A percentile compares a stretch with the other conserved stretches of the same genome.
These are phyloP conservation scores for Macropis europaea DNA, from an alignment of 2,888 invertebrate genomes.

Conservation along the genomic window DNA sequence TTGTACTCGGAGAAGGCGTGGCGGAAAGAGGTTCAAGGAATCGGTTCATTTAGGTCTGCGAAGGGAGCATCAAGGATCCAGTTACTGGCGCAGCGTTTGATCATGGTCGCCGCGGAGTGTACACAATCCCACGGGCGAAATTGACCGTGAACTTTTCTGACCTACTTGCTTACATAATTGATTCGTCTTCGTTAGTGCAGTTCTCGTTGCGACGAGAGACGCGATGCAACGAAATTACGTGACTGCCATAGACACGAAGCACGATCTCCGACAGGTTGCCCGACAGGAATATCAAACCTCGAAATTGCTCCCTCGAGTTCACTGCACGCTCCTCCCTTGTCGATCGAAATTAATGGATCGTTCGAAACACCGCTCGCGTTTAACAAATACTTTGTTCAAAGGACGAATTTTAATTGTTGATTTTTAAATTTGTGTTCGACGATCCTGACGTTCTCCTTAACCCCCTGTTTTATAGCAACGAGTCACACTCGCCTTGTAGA, in stretches of 20 bases:
- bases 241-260: conserved; percentile 15
- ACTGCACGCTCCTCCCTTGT: neutral
- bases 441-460: too few relatives aligned
- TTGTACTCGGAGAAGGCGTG: neutral
- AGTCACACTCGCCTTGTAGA: too few relatives aligned
- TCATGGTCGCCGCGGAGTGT: conserved; percentile 25
- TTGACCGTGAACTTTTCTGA: conserved; percentile 67
- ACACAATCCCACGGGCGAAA: conserved; percentile 51
- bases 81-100: conserved; percentile 23
- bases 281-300: conserved; percentile 1
- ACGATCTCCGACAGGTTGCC: neutral
- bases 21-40: conserved; percentile 26
- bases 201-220: conserved; percentile 26
- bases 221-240: conserved; percentile 47
- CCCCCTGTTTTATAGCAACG: too few relatives aligned
- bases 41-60: conserved; percentile 22
- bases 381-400: neutral
- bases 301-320: neutral
- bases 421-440: neutral
- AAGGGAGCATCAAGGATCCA: conserved; percentile 23
- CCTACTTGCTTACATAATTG: conserved; percentile 65
- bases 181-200: conserved; percentile 53
- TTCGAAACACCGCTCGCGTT: neutral
- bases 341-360: neutral
- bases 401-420: too few relatives aligned